These are phyloP conservation scores for Sitophilus oryzae DNA, from an alignment of 1,140 invertebrate species.

Conservation along the genomic window DNA sequence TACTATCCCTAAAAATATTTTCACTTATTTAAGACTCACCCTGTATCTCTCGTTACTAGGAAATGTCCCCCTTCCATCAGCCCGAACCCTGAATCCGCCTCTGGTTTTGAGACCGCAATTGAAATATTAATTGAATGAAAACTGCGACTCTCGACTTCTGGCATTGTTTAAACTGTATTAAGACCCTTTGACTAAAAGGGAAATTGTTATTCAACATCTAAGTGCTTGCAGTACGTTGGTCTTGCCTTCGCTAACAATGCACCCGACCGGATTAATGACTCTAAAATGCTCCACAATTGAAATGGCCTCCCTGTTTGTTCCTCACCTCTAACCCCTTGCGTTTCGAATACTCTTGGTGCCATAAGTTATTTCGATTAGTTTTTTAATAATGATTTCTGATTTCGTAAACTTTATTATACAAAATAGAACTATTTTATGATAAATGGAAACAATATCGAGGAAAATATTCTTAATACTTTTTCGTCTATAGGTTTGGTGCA, in stretches of 20 bases:
- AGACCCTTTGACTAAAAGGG: slow-evolving; percentile 24
- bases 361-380: not conserved
- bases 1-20: too few relatives aligned
- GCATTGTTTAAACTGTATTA: slow-evolving; percentile 26
- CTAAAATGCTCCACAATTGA: not conserved
- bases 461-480: too few relatives aligned
- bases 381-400: too few relatives aligned
- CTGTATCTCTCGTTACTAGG: too few relatives aligned
- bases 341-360: not conserved
- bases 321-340: not conserved
- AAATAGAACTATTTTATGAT: too few relatives aligned
- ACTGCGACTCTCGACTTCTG: slow-evolving; percentile 25
- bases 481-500: too few relatives aligned
- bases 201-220: slow-evolving; percentile 30
- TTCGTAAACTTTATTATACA: too few relatives aligned
- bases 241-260: slow-evolving; percentile 13
- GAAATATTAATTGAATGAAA: slow-evolving; percentile 31
- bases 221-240: slow-evolving; percentile 19
- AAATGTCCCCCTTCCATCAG: too few relatives aligned
- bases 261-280: slow-evolving; percentile 18
- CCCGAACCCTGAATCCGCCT: not conserved
- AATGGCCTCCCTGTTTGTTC: not conserved
- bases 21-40: too few relatives aligned
- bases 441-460: too few relatives aligned
- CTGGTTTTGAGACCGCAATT: slow-evolving; percentile 13